Evolutionary conservation across 1,140 invertebrate species (phyloP).

Genomic region (Chymomyza costata): DNA sequence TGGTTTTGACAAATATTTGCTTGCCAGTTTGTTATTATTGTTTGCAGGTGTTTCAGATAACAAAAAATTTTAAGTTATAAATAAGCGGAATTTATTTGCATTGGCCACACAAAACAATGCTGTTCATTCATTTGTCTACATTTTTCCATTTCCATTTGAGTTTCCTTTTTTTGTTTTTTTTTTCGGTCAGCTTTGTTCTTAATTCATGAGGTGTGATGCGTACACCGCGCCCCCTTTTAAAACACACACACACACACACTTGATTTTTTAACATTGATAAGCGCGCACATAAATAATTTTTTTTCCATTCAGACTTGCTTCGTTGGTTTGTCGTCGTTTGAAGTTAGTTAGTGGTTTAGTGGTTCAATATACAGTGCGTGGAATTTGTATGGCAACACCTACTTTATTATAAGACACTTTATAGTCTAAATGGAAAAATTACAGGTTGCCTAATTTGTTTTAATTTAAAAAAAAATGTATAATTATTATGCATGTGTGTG

Average conservation of each 20-base stretch:
- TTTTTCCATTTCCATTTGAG: not conserved
- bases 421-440: conserved; percentile 70
- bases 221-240: conserved; percentile 1
- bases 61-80: conserved; percentile 1
- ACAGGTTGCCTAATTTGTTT: conserved; percentile 73
- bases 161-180: not conserved
- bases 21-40: conserved; percentile 7
- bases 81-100: conserved; percentile 18
- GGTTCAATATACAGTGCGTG: not conserved
- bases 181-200: conserved; percentile 60
- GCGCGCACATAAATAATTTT: conserved; percentile 48
- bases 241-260: not conserved
- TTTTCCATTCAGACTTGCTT: too few species aligned
- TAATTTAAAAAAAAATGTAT: conserved; percentile 71
- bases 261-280: conserved; percentile 27
- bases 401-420: conserved; percentile 72
- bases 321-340: too few species aligned
- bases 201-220: conserved; percentile 66
- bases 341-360: not conserved
- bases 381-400: conserved; percentile 46
- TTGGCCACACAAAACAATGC: conserved; percentile 38
- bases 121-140: conserved; percentile 44
- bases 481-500: conserved; percentile 22
- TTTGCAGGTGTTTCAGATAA: conserved; percentile 38
- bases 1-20: conserved; percentile 24